A percentile compares a stretch with the other conserved stretches of the same genome.
These are phyloP conservation scores for Magallana nippona DNA, from an alignment of 2,888 invertebrate genomes.

Conservation along the genomic window DNA sequence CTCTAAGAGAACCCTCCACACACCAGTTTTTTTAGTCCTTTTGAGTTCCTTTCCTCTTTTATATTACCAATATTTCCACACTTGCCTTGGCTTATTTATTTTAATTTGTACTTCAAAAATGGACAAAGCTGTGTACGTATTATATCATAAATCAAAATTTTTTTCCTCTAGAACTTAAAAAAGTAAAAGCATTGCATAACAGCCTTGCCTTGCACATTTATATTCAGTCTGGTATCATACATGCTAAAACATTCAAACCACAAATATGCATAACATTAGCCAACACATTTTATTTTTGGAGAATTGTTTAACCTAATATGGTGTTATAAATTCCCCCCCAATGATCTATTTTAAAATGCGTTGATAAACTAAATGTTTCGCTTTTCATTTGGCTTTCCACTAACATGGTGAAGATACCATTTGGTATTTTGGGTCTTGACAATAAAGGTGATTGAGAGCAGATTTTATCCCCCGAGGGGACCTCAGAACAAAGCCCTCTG, in stretches of 20 bases:
- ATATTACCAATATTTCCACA: background rate
- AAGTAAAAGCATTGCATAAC: background rate
- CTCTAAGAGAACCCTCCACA: background rate
- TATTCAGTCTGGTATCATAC: background rate
- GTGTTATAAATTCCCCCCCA: background rate
- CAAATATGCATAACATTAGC: slow-evolving; percentile 23
- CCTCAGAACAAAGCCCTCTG: background rate
- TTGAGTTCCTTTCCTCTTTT: background rate
- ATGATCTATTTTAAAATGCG: too few species aligned
- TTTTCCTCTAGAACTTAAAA: too few species aligned
- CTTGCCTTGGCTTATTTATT: too few species aligned
- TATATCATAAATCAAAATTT: too few species aligned
- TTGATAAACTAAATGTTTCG: background rate
- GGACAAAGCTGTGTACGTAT: too few species aligned
- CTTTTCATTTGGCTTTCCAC: background rate
- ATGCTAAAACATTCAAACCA: background rate
- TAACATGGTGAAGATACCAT: background rate
- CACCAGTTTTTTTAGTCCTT: background rate
- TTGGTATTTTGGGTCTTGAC: background rate
- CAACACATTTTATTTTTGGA: slow-evolving; percentile 9
- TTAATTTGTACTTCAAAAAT: too few species aligned
- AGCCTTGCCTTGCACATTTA: slow-evolving; percentile 11
- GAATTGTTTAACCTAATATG: slow-evolving; percentile 18
- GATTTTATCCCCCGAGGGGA: background rate
- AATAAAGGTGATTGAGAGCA: slow-evolving; percentile 18